Evolutionary conservation across 1,140 invertebrate genomes (phyloP).

Genomic region (Caenorhabditis briggsae): DNA sequence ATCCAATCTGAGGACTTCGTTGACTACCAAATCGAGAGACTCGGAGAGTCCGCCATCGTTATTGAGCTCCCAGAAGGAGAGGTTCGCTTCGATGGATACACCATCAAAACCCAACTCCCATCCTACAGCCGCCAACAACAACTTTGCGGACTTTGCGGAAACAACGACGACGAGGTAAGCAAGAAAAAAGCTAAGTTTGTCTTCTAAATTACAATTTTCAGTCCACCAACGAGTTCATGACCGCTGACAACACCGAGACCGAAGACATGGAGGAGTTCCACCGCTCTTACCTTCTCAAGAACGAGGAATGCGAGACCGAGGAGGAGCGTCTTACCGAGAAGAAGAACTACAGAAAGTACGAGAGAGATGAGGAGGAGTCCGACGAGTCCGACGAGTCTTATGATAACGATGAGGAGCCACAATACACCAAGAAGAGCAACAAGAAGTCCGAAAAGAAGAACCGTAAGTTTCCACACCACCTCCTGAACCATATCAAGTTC

Average conservation of each 20-base stretch:
- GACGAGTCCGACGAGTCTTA: conserved; percentile 42
- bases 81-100: conserved; percentile 69
- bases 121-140: conserved; percentile 35
- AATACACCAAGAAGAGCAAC: conserved; percentile 7
- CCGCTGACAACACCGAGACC: conserved; percentile 50
- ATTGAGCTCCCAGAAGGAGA: conserved; percentile 63
- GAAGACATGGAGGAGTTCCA: conserved; percentile 65
- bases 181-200: no score
- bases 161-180: conserved; percentile 61
- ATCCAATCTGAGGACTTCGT: conserved; percentile 27
- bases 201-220: conserved; percentile 13
- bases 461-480: background rate
- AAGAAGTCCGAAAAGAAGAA: conserved; percentile 22
- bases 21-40: conserved; percentile 44
- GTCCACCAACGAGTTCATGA: conserved; percentile 48
- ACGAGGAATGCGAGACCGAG: conserved; percentile 59
- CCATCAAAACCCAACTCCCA: conserved; percentile 66
- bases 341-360: conserved; percentile 57
- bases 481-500: background rate
- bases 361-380: conserved; percentile 59
- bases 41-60: conserved; percentile 45
- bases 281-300: conserved; percentile 64
- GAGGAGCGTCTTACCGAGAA: conserved; percentile 58
- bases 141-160: conserved; percentile 68
- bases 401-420: background rate